Conservation (phyloP, 2,888 invertebrate genomes). For the Phengaris alcon region DNA sequence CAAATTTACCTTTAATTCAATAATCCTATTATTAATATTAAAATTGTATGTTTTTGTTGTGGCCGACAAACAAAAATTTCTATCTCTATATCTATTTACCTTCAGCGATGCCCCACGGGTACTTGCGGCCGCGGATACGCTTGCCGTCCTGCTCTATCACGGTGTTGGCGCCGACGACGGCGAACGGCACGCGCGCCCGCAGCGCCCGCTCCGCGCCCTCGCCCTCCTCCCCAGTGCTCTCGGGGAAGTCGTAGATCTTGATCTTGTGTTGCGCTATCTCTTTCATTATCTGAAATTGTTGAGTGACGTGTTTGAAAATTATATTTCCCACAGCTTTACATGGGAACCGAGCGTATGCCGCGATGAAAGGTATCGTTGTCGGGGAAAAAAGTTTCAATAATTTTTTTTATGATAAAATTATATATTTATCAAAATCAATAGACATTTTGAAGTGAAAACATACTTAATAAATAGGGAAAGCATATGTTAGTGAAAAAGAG, state of each 20-base stretch:
- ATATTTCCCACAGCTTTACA: too few relatives aligned
- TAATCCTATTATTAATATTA: too few relatives aligned
- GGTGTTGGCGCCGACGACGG: constrained; percentile 98
- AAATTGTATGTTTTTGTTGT: constrained; percentile 34
- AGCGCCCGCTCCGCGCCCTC: constrained; percentile 88
- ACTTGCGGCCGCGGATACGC: constrained; percentile 93
- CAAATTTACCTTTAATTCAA: too few relatives aligned
- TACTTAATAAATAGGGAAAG: too few relatives aligned
- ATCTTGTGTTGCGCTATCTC: constrained; percentile 98
- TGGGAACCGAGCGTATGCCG: too few relatives aligned
- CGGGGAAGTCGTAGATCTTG: constrained; percentile 98
- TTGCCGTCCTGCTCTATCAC: constrained; percentile 94
- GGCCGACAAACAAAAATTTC: too few relatives aligned
- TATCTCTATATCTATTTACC: constrained; percentile 65
- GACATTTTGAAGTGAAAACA: too few relatives aligned
- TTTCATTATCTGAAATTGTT: constrained; percentile 86
- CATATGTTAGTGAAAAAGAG: too few relatives aligned
- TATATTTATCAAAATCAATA: too few relatives aligned
- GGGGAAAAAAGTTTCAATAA: too few relatives aligned
- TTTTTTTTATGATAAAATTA: not conserved
- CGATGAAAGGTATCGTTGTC: too few relatives aligned
- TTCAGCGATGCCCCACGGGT: constrained; percentile 99
- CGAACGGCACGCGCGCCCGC: constrained; percentile 96
- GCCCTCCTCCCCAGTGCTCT: constrained; percentile 71
- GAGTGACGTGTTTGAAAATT: not conserved